Evolutionary conservation across 2,113 vertebrate species (phyloP), one percentile per base, ranked within the genome.

Genomic region (Amphilophus citrinellus): DNA sequence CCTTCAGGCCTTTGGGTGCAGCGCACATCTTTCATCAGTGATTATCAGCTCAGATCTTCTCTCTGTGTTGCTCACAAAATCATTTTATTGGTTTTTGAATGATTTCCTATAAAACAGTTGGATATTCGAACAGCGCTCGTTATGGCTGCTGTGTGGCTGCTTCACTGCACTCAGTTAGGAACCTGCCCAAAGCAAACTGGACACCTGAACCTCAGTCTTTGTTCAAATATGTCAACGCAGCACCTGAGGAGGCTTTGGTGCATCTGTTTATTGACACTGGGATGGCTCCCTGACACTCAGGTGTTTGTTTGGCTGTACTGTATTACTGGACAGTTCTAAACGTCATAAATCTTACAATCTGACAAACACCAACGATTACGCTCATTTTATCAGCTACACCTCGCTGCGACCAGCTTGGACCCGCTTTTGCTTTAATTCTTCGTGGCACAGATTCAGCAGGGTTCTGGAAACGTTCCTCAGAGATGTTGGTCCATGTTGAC

Each of bases 271-370:
- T 65, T 65, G 14, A 65, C 42, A 65, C 3, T 65, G 62, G 37
- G 62, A 65, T 42, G 37, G 39, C 6, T 42, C 39, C 62, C 62
- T 65, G 62, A 42, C 62, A 42, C 35, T 65, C 62, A 65, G 62
- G 11, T 65, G 35, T 42, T 22, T 42, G 62, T 65, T 42, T 17
- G 39, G 35, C 35, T 65, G 20, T 39, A 65, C 22, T 42, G 62
- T 42, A 7, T 65, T 14, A 39, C 62, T 1, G 0, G 20, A 65
- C 35, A 65, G 35, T 22, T 63, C 20, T 37, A 63, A 35, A 39
- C 35, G 39, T 63, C 35, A 35, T 39, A 63, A 63, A 63, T 39
- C 32, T 63, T 63, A 22, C 61, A 63, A 39, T 5, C 35, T 65
- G 0, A 65, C 62, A 65, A 42, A 65, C 39, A 65, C 35, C 39